Percentiles rank a stretch among this genome's conserved stretches.
These are phyloP conservation scores for Anas georgica DNA, from an alignment of 2,797 vertebrate species.

Conservation along the genomic window DNA sequence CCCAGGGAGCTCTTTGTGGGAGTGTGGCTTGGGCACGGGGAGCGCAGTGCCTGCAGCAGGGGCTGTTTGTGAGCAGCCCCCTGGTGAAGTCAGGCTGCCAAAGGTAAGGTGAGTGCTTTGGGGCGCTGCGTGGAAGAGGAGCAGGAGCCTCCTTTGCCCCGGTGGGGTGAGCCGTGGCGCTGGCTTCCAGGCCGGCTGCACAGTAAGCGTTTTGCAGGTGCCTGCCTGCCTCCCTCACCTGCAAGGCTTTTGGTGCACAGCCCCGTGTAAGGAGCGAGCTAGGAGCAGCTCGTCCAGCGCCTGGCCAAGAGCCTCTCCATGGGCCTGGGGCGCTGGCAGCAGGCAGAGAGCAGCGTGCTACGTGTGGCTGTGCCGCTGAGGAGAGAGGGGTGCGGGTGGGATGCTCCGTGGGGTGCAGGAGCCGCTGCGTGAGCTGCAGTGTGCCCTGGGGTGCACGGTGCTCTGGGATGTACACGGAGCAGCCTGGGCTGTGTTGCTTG, in stretches of 20 bases:
- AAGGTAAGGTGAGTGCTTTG: neutral
- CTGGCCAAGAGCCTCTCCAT: neutral
- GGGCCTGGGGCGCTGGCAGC: rapidly evolving
- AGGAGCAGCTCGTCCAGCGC: neutral
- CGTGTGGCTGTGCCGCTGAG: neutral
- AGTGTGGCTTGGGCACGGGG: neutral
- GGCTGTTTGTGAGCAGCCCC: neutral
- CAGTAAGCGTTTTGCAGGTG: too few relatives aligned
- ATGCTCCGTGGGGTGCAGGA: rapidly evolving
- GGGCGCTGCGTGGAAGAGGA: neutral
- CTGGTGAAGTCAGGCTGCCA: neutral
- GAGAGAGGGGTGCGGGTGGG: neutral
- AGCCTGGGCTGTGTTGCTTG: rapidly evolving
- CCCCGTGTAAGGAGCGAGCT: neutral
- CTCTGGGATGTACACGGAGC: neutral
- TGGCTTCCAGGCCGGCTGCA: neutral
- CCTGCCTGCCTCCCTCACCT: neutral
- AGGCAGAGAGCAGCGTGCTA: neutral
- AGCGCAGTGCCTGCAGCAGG: neutral
- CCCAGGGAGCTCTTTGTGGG: too few relatives aligned
- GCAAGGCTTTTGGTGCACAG: neutral
- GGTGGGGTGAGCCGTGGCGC: too few relatives aligned
- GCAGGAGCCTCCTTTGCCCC: neutral
- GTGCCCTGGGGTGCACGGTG: too few relatives aligned
- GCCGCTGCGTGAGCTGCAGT: rapidly evolving